Evolutionary conservation across 35 echinoderm and acorn worm species (phyloP), one percentile per base, ranked within the genome.

Genomic region (Ptychodera flava): DNA sequence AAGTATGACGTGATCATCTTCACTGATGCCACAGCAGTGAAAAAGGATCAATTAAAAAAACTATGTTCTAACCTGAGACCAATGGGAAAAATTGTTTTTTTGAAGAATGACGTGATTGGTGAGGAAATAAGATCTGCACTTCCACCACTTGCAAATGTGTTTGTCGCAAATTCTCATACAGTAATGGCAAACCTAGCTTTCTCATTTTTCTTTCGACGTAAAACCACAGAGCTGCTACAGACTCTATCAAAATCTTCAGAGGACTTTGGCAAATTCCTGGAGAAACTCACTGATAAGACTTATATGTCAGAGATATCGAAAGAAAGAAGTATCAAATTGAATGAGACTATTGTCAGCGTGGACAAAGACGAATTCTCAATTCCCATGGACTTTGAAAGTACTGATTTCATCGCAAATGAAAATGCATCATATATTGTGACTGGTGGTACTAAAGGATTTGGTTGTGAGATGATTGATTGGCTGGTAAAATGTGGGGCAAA

Each of bases 371-470:
- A 31, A n/a, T 36, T 89, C 0, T 16, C 31, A 22, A 34, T 30
- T n/a, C 28, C 34, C 1, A 37, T 76, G 0, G 35, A 86, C 16
- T 77, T 88, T 28, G 16, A 14, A 10, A 64, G 31, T 36, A 30
- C 28, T 0, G n/a, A 38, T 15, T 89, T 85, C 33, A 15, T 29
- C 0, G 82, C 80, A 75, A 79, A 87, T 0, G 29, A 76, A 10
- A 35, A 29, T 15, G 33, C 82, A 22, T 88, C 93, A 0, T 95
- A 91, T 37, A 82, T 95, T 34, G 84, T 95, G 1, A 90, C 89
- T 78, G 93, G 93, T 52, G 93, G 93, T 1, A 91, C 86, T 15
- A 95, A 85, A 78, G 93, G 93, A 6, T 81, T 95, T 34, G 93
- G 93, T 31, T 78, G 91, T 16, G 77, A 80, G n/a, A 28, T 95